Evolutionary conservation across 1,140 invertebrate genomes (phyloP), one percentile per base, ranked within the genome.

Genomic region (Dreissena rostriformis): DNA sequence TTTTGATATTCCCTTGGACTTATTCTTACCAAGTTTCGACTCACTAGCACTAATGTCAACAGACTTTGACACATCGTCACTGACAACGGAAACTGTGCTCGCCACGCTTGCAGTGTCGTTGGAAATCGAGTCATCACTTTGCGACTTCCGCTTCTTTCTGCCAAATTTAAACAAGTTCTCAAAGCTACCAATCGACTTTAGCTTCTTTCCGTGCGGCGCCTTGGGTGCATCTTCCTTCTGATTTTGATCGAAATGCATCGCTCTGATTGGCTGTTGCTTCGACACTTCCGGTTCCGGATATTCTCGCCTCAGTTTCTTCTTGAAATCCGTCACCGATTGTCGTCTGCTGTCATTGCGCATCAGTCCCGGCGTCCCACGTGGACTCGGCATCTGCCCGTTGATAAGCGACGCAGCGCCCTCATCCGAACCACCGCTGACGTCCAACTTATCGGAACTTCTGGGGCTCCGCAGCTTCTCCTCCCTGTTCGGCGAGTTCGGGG

Each of bases 151-250:
- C 67, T 84, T 84, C 55, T 86, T 75, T 10, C 72, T 53, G 76
- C 84, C 86, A 15, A 85, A 78, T 80, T 85, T 85, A 14, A 89
- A 83, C 29, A 89, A 78, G 70, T 85, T 89, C 17, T 89, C 88
- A 55, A 89, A 81, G 81, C 88, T 89, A 39, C 88, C 88, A 84
- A 89, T 88, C 0, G 88, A 86, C 28, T 77, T 80, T n/a, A 89
- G 53, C 65, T 88, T 88, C 52, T 86, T 76, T 22, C 84, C 83
- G 29, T 71, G 74, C 8, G 73, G 15, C 0, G 15, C 28, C 0
- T 76, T n/a, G 19, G 71, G 49, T 19, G 77, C 82, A 17, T 61
- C 57, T 22, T 61, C 82, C 49, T 15, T 22, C 14, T 49, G 28
- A n/a, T 76, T 55, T 65, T 78, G 66, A 53, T 85, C 65, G 66